phyloP scores from a whole-genome alignment of 1,140 invertebrate genomes.

The Atta cephalotes region DNA sequence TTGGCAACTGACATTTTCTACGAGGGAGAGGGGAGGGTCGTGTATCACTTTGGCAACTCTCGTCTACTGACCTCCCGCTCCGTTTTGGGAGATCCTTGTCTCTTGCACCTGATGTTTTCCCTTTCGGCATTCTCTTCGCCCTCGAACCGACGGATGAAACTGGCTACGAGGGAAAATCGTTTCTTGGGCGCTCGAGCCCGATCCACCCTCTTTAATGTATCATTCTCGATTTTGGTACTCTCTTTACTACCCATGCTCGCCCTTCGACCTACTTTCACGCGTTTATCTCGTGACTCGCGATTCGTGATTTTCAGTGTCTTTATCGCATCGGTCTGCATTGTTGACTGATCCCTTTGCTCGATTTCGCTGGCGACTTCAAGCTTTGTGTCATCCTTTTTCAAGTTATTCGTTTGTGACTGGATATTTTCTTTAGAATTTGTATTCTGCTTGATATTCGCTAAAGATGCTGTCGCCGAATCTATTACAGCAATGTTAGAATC shows the following conservation, averaged over 20 bases:
- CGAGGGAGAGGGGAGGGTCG: conserved; percentile 5
- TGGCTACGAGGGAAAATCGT: conserved; percentile 84
- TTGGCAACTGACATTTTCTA: conserved; percentile 62
- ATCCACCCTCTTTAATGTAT: conserved; percentile 46
- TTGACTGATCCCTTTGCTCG: not conserved
- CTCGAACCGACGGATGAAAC: conserved; percentile 83
- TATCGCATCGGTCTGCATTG: not conserved
- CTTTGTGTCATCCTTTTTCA: not conserved
- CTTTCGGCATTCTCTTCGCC: conserved; percentile 73
- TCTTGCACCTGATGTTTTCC: conserved; percentile 71
- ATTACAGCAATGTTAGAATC: not conserved
- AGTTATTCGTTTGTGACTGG: not conserved
- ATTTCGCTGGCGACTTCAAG: not conserved
- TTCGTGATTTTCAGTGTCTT: conserved; percentile 20
- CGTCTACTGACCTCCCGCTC: conserved; percentile 85
- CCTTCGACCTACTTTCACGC: conserved; percentile 58
- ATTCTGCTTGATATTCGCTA: not conserved
- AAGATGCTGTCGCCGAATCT: not conserved
- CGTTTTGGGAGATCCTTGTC: conserved; percentile 80
- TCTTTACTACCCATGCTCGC: conserved; percentile 62
- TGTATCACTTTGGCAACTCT: conserved; percentile 43
- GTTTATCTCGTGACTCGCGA: not conserved
- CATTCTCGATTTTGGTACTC: conserved; percentile 25
- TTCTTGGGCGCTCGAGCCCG: conserved; percentile 73
- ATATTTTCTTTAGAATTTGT: not conserved